Base-by-base conservation (phyloP, 2,113 vertebrate species). In the Sardina pilchardus region DNA sequence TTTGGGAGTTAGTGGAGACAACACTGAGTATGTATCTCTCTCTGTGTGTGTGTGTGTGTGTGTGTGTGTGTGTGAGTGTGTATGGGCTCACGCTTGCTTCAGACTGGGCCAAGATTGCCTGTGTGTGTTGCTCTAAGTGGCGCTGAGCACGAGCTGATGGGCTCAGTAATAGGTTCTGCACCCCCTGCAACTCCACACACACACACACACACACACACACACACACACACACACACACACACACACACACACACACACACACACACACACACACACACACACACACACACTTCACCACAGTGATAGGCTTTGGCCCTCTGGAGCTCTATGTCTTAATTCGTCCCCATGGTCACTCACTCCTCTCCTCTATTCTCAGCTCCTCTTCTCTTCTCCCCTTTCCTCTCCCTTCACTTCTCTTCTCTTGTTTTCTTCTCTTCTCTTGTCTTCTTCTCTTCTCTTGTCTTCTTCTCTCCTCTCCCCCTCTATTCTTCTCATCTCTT, bases 1-100 rank as follows among this genome's bases (percentile, higher is more conserved):
- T 6, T n/a, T 26, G 59, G 4, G 1, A 14, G 12, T 4, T 1
- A 4, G 12, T 67, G 59, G 24, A n/a, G 4, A n/a, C n/a, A n/a
- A n/a, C 24, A 6, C n/a, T 67, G 63, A 8, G 63, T 67, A 6
- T 67, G 63, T 67, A 6, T 67, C n/a, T 67, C n/a, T 67, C n/a
- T 67, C n/a, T 67, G 63, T 67, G 59, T 67, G 59, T 67, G 59
- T 67, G n/a, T 67, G 59, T 67, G 59, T 67, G 63, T 71, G 63
- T 71, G 63, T 71, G n/a, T 26, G 63, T 34, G n/a, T 71, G 63
- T 71, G 26, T 71, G 63, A 12, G 8, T 71, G n/a, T 71, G 63
- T 71, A 9, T 34, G 26, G 48, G 48, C 12, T 17, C 48, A 50
- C 48, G 17, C 48, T 50, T 50, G 48, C 12, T 50, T 50, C 48